Conservation (phyloP, 2,797 vertebrate species). For the Acomys russatus region DNA sequence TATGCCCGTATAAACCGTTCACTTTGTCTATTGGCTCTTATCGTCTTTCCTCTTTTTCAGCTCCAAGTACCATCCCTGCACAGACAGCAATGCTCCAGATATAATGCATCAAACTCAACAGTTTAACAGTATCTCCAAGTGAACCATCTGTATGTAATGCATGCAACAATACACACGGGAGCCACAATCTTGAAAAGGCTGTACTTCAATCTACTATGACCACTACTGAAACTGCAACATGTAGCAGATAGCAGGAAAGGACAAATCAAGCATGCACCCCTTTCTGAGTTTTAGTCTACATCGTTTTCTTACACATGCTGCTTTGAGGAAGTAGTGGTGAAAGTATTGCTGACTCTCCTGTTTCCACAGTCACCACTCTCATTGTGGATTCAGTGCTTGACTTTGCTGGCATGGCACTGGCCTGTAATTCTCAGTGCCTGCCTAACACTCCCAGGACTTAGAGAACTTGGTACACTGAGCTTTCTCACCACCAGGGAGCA, state of each 20-base stretch:
- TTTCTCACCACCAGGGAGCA: constrained; percentile 9
- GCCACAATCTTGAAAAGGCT: constrained; percentile 5
- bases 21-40: neutral
- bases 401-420: constrained; percentile 18
- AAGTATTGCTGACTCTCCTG: neutral
- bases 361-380: constrained; percentile 29
- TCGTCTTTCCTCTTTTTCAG: constrained; percentile 37
- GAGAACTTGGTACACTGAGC: neutral
- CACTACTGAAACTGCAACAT: neutral
- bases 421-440: neutral
- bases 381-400: constrained; percentile 11
- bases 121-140: constrained; percentile 43
- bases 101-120: constrained; percentile 33
- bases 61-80: constrained; percentile 21
- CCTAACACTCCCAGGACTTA: neutral
- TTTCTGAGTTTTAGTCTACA: constrained; percentile 28
- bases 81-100: neutral
- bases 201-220: neutral
- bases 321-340: constrained; percentile 22
- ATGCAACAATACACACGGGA: neutral
- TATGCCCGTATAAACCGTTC: neutral
- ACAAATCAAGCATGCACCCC: neutral
- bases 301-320: constrained; percentile 3
- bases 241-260: constrained; percentile 37
- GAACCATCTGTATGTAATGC: neutral